Percentiles rank a stretch among this genome's conserved stretches.
These are phyloP conservation scores for Eupsilia transversa DNA, from an alignment of 2,888 invertebrate genomes.

Conservation along the genomic window DNA sequence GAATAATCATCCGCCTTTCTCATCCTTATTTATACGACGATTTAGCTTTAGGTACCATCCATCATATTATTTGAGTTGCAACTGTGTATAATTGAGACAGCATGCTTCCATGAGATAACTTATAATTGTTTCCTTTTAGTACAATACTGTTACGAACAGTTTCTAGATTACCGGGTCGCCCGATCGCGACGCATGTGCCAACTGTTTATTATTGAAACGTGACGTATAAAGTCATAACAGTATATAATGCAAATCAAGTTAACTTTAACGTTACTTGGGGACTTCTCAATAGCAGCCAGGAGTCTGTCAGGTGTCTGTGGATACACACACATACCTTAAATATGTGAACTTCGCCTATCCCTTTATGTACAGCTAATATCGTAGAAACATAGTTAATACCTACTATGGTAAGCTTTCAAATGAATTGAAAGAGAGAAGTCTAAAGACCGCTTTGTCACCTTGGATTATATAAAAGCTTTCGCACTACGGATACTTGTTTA, in stretches of 20 bases:
- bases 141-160: slow-evolving; percentile 41
- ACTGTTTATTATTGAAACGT: slow-evolving; percentile 54
- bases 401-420: not conserved
- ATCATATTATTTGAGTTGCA: slow-evolving; percentile 4
- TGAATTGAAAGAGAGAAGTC: not conserved
- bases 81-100: not conserved
- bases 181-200: slow-evolving; percentile 50
- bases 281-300: not conserved
- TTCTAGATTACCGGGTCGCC: slow-evolving; percentile 58
- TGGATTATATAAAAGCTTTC: slow-evolving; percentile 20
- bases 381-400: not conserved
- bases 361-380: not conserved
- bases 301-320: too few species aligned
- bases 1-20: not conserved
- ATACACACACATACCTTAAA: not conserved
- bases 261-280: not conserved
- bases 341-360: not conserved
- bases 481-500: not conserved
- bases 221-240: slow-evolving; percentile 27
- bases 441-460: not conserved
- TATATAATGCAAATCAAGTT: not conserved
- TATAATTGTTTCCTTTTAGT: slow-evolving; percentile 48
- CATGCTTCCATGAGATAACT: slow-evolving; percentile 34
- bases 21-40: not conserved
- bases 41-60: not conserved